phyloP scores from a whole-genome alignment of 2,113 vertebrate genomes.

The Paracanthobrama guichenoti region DNA sequence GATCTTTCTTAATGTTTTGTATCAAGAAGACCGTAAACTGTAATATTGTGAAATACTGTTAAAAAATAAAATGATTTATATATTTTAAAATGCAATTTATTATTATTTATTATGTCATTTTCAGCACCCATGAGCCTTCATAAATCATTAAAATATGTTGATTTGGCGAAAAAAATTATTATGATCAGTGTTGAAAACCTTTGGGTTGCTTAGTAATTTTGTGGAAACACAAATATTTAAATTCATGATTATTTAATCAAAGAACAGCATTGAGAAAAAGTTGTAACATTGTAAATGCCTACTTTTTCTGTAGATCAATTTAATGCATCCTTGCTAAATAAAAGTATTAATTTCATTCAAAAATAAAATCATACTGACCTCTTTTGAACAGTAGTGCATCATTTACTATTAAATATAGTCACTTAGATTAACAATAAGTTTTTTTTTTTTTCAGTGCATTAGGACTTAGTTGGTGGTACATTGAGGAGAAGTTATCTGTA shows the following conservation, averaged over 20 bases:
- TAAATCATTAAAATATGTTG: background rate
- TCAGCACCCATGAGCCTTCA: background rate
- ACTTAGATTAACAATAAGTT: background rate
- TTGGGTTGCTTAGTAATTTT: background rate
- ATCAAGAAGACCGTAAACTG: background rate
- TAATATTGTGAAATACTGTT: background rate
- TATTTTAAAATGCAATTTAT: background rate
- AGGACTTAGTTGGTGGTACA: constrained; percentile 40
- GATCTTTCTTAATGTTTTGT: background rate
- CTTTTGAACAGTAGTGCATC: background rate
- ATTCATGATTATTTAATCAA: background rate
- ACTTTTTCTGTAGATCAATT: background rate
- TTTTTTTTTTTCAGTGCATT: constrained; percentile 60
- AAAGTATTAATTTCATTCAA: background rate
- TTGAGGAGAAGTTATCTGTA: constrained; percentile 39
- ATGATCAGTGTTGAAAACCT: too few species aligned
- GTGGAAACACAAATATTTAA: background rate
- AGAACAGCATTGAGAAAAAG: background rate
- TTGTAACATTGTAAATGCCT: background rate
- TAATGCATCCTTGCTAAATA: background rate
- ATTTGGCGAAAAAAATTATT: too few species aligned
- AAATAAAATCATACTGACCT: background rate
- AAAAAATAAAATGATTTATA: background rate
- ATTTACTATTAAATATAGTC: background rate
- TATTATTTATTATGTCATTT: background rate